These are phyloP conservation scores for Umimayanthus kanabou DNA, from an alignment of 92 coral and sea anemone genomes.

Conservation along the genomic window DNA sequence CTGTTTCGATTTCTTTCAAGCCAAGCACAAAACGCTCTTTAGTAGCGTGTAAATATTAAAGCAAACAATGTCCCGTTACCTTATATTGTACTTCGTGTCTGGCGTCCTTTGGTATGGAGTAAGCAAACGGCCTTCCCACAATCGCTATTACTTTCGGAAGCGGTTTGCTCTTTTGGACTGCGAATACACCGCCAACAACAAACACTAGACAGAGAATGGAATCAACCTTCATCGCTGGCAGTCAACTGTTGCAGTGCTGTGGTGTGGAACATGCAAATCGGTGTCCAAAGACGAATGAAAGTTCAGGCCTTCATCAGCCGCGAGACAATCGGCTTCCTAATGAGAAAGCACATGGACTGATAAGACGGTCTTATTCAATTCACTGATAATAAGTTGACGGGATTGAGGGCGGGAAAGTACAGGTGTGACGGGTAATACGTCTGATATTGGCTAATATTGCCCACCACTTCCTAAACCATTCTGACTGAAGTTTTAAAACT, in stretches of 20 bases:
- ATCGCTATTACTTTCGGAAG: conserved; percentile 81
- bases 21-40: not conserved
- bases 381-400: conserved; percentile 40
- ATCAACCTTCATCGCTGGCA: conserved; percentile 12
- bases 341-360: conserved; percentile 41
- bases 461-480: not conserved
- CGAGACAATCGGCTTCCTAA: conserved; percentile 37
- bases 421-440: conserved; percentile 25
- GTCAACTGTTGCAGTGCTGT: conserved; percentile 20
- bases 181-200: not conserved
- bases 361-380: conserved; percentile 19
- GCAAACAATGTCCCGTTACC: conserved; percentile 43
- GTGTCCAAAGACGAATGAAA: conserved; percentile 1
- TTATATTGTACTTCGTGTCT: conserved; percentile 40
- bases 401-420: conserved; percentile 14
- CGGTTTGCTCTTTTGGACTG: not conserved
- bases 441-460: conserved; percentile 1
- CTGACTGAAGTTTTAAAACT: not conserved
- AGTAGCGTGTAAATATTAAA: not conserved
- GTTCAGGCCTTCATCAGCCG: conserved; percentile 2
- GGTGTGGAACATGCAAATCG: conserved; percentile 29
- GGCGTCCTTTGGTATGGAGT: conserved; percentile 56
- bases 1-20: not conserved
- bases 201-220: conserved; percentile 3
- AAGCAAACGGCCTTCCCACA: conserved; percentile 80